These are phyloP conservation scores for Psammodynastes pulverulentus DNA, from an alignment of 2,113 vertebrate genomes.

Conservation along the genomic window DNA sequence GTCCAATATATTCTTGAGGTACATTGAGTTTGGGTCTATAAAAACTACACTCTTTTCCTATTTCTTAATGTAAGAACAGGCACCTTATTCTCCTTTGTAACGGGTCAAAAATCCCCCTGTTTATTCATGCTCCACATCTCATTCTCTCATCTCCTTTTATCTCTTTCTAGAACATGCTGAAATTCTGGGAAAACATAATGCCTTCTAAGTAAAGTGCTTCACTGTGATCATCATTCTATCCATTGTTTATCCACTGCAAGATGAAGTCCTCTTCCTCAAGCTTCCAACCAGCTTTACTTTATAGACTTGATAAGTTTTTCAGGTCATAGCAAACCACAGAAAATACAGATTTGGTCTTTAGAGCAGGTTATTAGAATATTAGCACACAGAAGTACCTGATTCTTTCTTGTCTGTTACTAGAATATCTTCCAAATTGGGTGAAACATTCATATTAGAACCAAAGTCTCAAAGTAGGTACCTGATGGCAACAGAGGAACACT, in stretches of 20 bases:
- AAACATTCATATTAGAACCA: neutral
- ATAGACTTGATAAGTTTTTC: neutral
- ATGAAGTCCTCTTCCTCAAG: neutral
- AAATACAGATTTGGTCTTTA: neutral
- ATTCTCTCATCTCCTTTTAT: neutral
- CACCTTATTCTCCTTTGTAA: neutral
- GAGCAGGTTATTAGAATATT: neutral
- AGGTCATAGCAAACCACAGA: neutral
- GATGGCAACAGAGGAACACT: slow-evolving; percentile 86
- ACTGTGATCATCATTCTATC: neutral
- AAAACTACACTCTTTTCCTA: neutral
- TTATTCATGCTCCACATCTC: neutral
- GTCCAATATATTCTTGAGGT: neutral
- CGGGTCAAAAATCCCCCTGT: neutral
- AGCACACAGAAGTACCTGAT: neutral
- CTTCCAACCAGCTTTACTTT: neutral
- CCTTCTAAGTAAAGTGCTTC: neutral
- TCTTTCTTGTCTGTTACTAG: neutral
- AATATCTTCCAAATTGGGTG: neutral
- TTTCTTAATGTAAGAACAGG: neutral
- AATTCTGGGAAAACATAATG: neutral
- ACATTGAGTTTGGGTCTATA: neutral
- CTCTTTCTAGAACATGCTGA: neutral
- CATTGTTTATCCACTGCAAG: neutral
- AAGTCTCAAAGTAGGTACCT: slow-evolving; percentile 70